Conservation (phyloP, 2,113 vertebrate genomes). For the Eidolon helvum region DNA sequence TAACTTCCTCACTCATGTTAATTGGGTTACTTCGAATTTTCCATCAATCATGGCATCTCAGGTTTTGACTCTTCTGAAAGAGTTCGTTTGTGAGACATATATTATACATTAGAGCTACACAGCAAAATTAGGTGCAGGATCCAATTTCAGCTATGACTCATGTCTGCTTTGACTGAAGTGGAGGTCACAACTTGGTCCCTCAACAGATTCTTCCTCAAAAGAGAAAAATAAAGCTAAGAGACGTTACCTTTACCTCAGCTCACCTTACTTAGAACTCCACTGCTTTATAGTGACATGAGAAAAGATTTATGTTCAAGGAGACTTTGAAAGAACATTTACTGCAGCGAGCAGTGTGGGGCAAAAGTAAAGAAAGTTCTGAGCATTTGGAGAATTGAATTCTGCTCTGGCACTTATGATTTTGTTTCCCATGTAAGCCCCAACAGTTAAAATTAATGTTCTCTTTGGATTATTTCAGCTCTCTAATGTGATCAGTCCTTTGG, state of each 20-base stretch:
- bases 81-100: conserved; percentile 54
- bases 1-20: conserved; percentile 56
- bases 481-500: background rate
- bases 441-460: background rate
- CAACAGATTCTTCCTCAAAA: conserved; percentile 28
- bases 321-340: background rate
- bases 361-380: background rate
- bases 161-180: conserved; percentile 39
- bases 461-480: background rate
- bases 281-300: background rate
- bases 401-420: background rate
- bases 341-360: background rate
- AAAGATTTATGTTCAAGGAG: background rate
- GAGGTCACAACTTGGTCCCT: background rate
- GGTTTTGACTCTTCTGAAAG: conserved; percentile 63
- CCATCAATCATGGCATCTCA: conserved; percentile 62
- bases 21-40: conserved; percentile 68
- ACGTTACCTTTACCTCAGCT: background rate
- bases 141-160: conserved; percentile 56
- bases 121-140: conserved; percentile 54
- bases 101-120: conserved; percentile 34
- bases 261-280: background rate
- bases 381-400: background rate
- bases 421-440: background rate
- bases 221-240: background rate